Conservation (phyloP, 2,113 vertebrate genomes). For the Aptenodytes patagonicus region DNA sequence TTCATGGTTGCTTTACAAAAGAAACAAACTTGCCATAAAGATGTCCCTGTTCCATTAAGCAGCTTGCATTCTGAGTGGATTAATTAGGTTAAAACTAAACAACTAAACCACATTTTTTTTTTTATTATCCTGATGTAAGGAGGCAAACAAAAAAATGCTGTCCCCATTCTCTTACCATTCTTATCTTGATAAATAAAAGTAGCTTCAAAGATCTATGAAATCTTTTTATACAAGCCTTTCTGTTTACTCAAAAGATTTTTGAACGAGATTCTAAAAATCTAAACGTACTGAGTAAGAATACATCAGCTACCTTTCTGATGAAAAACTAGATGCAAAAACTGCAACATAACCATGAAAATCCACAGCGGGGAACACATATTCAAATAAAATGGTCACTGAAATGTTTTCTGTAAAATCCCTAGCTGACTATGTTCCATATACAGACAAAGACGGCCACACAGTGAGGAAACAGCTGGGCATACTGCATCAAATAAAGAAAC, state of each 20-base stretch:
- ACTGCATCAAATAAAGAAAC: background rate
- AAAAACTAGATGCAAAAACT: background rate
- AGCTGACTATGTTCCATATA: background rate
- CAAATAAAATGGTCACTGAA: background rate
- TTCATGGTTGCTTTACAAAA: slow-evolving; percentile 18
- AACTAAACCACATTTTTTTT: background rate
- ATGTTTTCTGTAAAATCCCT: background rate
- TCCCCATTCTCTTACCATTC: background rate
- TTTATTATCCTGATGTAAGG: background rate
- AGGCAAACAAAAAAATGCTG: background rate
- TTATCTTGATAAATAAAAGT: background rate
- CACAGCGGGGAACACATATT: background rate
- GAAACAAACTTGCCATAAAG: background rate
- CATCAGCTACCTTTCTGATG: background rate
- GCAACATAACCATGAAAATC: background rate
- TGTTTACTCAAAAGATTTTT: background rate
- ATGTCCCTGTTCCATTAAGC: background rate
- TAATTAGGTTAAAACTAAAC: background rate
- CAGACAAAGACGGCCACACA: background rate
- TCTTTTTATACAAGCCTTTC: background rate
- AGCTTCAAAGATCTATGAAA: background rate
- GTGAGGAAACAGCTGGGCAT: background rate
- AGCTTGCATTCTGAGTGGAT: background rate
- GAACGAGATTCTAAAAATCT: background rate
- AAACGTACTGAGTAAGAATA: background rate